Evolutionary conservation across 2,113 vertebrate species (phyloP), one percentile per base, ranked within the genome.

Genomic region (Mus pahari): DNA sequence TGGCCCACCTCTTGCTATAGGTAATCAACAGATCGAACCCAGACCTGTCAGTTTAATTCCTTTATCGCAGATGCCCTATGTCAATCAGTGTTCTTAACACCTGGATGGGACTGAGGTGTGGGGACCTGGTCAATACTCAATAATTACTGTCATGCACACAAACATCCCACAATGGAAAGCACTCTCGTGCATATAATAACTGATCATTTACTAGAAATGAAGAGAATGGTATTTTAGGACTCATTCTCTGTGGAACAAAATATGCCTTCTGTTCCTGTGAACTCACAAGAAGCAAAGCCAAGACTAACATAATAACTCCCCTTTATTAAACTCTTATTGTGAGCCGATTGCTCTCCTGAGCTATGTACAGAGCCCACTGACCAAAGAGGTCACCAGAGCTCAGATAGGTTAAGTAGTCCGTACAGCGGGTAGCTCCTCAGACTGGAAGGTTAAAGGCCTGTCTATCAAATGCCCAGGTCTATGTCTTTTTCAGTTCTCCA

Each of bases 131-230:
- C 92, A 82, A 68, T 82, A 66, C 42, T 66, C 60, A 71, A 87
- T 64, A 73, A 96, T 95, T 62, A 96, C 36, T 2, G 70, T 88
- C 24, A 28, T 8, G 14, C 7, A 20, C 82, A 88, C 20, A 83
- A 14, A 83, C 48, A 50, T 68, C n/a, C 58, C 64, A 22, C 12
- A 16, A 39, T 20, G 31, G 36, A 26, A 1, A 13, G 13, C 55
- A 78, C 16, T 26, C 26, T 75, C 68, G 53, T 1, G 31, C 16
- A 48, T 22, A 62, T 33, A 74, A 53, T 24, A 81, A 89, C 86
- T 6, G 24, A 92, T 28, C 75, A 78, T 60, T 94, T 71, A 89
- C 33, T 89, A 55, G n/a, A 90, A 96, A 94, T 45, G 84, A 96
- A 74, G 58, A 66, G 79, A 73, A 66, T 2, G 17, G n/a, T 77